Conservation (phyloP, 2,113 vertebrate genomes). For the Nycticebus coucang region DNA sequence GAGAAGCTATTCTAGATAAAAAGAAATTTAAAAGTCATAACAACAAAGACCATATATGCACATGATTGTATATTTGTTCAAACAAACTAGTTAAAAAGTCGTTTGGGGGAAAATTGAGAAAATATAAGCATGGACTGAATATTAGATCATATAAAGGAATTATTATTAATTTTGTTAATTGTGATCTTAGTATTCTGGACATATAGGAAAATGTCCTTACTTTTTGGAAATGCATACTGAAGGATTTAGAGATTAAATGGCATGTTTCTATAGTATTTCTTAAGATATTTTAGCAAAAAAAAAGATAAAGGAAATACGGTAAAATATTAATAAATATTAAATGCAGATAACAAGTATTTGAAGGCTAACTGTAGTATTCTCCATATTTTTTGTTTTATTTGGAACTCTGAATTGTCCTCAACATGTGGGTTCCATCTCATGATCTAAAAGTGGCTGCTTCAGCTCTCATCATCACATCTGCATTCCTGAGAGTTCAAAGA, state of each 20-base stretch:
- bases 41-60: neutral
- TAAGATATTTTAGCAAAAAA: neutral
- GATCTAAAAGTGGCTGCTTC: neutral
- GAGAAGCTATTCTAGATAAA: neutral
- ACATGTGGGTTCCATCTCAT: neutral
- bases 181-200: neutral
- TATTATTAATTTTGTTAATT: neutral
- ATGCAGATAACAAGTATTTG: neutral
- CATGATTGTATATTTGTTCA: neutral
- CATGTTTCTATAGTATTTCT: neutral
- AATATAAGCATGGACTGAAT: neutral
- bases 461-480: neutral
- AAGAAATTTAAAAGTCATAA: neutral
- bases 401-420: neutral
- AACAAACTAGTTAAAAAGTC: neutral
- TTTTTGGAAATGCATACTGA: neutral
- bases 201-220: neutral
- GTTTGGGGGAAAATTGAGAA: neutral
- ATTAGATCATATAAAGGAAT: neutral
- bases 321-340: neutral
- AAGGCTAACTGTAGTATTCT: neutral
- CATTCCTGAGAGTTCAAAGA: neutral
- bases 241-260: neutral
- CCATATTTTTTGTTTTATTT: neutral
- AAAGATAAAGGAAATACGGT: neutral